Evolutionary conservation across 2,888 invertebrate genomes (phyloP).

Genomic region (Hybos culiciformis): DNA sequence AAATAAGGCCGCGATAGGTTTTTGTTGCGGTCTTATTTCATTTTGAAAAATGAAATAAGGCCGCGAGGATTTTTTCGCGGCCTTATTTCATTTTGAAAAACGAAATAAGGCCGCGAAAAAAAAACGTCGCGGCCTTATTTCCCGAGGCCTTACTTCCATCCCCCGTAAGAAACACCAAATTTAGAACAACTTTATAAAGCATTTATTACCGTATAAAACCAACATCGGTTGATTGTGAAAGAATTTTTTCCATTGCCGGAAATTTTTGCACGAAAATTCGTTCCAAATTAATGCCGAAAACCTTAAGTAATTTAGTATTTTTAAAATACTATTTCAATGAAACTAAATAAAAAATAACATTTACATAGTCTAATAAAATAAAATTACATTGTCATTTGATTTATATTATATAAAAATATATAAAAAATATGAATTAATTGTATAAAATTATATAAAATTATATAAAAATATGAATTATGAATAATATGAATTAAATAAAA

Average conservation of each 20-base stretch:
- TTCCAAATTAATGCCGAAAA: neutral
- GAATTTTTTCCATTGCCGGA: neutral
- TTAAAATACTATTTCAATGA: neutral
- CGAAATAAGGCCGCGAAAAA: no score
- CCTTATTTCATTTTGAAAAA: no score
- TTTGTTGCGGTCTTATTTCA: no score
- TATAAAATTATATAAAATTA: no score
- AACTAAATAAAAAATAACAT: neutral
- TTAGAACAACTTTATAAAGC: neutral
- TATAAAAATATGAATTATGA: no score
- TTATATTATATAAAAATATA: neutral
- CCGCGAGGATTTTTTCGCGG: no score
- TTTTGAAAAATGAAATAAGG: no score
- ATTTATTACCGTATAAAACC: neutral
- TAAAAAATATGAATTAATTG: neutral
- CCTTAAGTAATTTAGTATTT: neutral
- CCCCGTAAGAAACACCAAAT: neutral
- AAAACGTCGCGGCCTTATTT: no score
- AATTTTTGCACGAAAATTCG: neutral
- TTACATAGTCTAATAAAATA: neutral
- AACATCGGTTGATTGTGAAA: neutral
- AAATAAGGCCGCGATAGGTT: no score
- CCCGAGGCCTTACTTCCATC: no score
- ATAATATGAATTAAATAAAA: neutral
- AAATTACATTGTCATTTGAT: neutral